A percentile compares a stretch with the other conserved stretches of the same genome.
Conservation (phyloP, 1,140 invertebrate species). For the Drosophila neocordata region DNA sequence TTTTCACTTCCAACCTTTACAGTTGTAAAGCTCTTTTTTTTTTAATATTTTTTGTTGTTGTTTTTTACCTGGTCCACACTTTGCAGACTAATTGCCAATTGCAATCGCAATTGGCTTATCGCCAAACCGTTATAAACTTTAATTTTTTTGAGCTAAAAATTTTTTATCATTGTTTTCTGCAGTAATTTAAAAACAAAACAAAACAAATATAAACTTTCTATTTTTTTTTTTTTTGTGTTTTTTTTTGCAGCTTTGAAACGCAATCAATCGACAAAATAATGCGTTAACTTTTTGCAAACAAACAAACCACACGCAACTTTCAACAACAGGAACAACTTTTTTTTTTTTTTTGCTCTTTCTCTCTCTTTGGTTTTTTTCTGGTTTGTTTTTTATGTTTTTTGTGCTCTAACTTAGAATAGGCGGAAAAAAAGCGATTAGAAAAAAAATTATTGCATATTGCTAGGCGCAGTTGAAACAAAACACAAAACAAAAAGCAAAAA, state of each 20-base stretch:
- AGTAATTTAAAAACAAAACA: constrained; percentile 64
- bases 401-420: constrained; percentile 37
- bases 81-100: constrained; percentile 67
- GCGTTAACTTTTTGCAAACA: constrained; percentile 75
- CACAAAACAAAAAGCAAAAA: constrained; percentile 19
- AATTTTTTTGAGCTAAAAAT: constrained; percentile 57
- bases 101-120: constrained; percentile 48
- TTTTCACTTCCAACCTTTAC: not conserved
- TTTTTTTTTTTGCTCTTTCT: not conserved
- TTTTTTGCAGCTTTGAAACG: constrained; percentile 31
- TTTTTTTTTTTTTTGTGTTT: constrained; percentile 1
- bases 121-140: constrained; percentile 43
- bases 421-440: constrained; percentile 73
- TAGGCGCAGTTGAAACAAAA: constrained; percentile 32
- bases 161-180: constrained; percentile 78
- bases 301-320: constrained; percentile 71
- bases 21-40: not conserved
- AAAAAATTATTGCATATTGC: constrained; percentile 56
- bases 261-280: constrained; percentile 79
- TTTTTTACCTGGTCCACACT: constrained; percentile 25
- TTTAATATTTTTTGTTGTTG: constrained; percentile 20
- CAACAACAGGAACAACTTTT: constrained; percentile 23
- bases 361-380: no score
- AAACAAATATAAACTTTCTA: constrained; percentile 9
- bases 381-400: not conserved